Conservation (phyloP, 2,888 invertebrate species). For the Quadriops clusia region DNA sequence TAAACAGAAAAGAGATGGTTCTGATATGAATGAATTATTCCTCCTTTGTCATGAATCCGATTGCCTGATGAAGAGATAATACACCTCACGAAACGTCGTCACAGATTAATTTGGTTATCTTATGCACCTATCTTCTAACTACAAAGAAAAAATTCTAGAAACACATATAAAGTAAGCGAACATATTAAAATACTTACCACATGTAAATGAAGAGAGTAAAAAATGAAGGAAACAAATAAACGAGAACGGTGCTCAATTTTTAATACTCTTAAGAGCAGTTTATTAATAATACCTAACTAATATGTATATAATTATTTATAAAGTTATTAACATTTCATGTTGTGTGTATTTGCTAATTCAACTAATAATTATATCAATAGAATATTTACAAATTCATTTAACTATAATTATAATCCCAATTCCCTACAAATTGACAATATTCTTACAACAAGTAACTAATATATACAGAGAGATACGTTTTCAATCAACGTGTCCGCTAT, state of each 20-base stretch:
- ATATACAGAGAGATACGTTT: conserved; percentile 18
- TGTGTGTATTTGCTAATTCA: conserved; percentile 35
- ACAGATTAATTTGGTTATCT: no score
- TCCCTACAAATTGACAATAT: conserved; percentile 62
- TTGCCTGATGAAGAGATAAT: no score
- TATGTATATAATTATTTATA: conserved; percentile 41
- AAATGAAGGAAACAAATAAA: no score
- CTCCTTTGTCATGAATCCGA: no score
- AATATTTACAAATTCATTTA: conserved; percentile 44
- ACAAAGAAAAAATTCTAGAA: no score
- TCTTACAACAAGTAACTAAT: conserved; percentile 46
- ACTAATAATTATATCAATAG: conserved; percentile 48
- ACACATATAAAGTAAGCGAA: no score
- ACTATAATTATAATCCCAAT: conserved; percentile 43
- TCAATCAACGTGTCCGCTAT: conserved; percentile 18
- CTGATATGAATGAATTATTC: no score
- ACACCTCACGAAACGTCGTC: no score
- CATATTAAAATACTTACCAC: no score
- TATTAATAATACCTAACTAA: conserved; percentile 39
- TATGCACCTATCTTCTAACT: no score
- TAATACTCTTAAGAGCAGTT: conserved; percentile 26
- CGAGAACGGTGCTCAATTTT: conserved; percentile 1
- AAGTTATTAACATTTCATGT: conserved; percentile 40
- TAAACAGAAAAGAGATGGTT: no score
- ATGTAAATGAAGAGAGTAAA: no score